Evolutionary conservation across 2,113 vertebrate species (phyloP).

Genomic region (Gambusia holbrooki): DNA sequence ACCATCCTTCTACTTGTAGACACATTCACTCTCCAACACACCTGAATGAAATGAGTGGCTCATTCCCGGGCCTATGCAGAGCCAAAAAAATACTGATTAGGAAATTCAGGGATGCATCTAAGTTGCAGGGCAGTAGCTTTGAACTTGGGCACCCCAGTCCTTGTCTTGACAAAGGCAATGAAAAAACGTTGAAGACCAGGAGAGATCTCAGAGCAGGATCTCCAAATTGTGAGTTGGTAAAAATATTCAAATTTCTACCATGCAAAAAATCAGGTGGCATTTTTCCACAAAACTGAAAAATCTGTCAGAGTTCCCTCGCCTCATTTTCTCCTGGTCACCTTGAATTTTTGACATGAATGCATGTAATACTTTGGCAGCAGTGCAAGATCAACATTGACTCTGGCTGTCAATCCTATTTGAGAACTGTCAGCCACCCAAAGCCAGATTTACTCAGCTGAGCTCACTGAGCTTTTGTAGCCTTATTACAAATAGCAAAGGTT

Average conservation of each 20-base stretch:
- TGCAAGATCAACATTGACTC: not conserved
- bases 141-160: no score
- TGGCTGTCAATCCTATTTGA: conserved; percentile 40
- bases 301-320: not conserved
- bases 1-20: no score
- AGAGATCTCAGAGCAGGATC: not conserved
- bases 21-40: no score
- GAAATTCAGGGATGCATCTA: no score
- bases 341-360: conserved; percentile 20
- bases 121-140: no score
- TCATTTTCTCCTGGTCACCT: not conserved
- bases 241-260: not conserved
- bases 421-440: conserved; percentile 53
- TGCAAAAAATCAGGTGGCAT: not conserved
- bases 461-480: conserved; percentile 38
- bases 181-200: not conserved
- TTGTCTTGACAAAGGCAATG: not conserved
- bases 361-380: conserved; percentile 24
- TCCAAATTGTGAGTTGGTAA: not conserved
- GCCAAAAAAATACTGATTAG: no score
- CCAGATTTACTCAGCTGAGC: conserved; percentile 59
- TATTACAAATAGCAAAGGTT: not conserved
- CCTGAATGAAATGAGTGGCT: no score
- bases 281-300: not conserved
- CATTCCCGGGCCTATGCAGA: no score